Evolutionary conservation across 1,140 invertebrate genomes (phyloP).

Genomic region (Diorhabda sublineata): DNA sequence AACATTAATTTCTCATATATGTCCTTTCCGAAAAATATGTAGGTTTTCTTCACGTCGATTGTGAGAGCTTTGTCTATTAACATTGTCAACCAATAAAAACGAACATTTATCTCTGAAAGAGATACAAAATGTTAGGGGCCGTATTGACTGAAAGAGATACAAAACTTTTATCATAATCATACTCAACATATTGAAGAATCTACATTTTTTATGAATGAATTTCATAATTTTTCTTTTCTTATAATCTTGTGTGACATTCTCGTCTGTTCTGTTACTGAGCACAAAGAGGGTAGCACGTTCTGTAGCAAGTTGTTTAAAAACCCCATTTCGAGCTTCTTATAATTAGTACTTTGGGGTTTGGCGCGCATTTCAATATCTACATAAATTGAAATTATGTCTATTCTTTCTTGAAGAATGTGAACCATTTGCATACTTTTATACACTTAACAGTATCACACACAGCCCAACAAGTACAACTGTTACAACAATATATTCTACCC

Average conservation of each 20-base stretch:
- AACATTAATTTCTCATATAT: too few relatives aligned
- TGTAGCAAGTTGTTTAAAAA: background rate
- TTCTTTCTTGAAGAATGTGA: conserved; percentile 5
- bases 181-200: background rate
- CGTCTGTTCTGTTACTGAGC: conserved; percentile 4
- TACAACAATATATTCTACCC: too few relatives aligned
- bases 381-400: conserved; percentile 4
- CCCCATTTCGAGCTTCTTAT: background rate
- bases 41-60: too few relatives aligned
- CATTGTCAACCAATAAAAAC: too few relatives aligned
- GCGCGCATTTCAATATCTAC: background rate
- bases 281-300: background rate
- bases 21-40: too few relatives aligned
- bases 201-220: background rate
- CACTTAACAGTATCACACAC: too few relatives aligned
- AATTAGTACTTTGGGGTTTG: background rate
- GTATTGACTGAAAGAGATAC: too few relatives aligned
- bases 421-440: background rate
- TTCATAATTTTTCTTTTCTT: conserved; percentile 3
- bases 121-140: too few relatives aligned
- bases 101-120: too few relatives aligned
- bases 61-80: too few relatives aligned
- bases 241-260: background rate
- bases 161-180: background rate
- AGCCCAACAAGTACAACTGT: too few relatives aligned